Evolutionary conservation across 2,113 vertebrate species (phyloP).

Genomic region (Urocynchramus pylzowi): DNA sequence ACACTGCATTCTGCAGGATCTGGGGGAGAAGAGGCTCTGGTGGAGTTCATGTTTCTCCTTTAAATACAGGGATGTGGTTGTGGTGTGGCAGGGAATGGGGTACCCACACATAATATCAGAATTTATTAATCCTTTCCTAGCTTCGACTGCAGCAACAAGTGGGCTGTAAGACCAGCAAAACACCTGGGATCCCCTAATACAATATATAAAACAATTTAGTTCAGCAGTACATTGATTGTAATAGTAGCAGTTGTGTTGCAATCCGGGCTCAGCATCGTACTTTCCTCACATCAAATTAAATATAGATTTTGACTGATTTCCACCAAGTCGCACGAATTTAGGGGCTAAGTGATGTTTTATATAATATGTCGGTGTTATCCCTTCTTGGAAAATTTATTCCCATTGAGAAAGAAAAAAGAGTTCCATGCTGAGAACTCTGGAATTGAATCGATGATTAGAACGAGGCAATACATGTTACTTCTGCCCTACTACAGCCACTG

Average conservation of each 20-base stretch:
- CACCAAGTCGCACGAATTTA: neutral
- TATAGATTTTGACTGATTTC: slow-evolving; percentile 24
- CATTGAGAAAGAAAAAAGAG: neutral
- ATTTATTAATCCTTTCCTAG: neutral
- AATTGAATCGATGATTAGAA: slow-evolving; percentile 20
- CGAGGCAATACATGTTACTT: neutral
- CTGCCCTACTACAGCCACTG: slow-evolving; percentile 7
- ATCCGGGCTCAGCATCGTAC: neutral
- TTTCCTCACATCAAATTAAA: neutral
- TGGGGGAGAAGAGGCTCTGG: neutral
- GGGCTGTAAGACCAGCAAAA: neutral
- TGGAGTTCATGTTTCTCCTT: neutral
- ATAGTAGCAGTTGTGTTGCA: neutral
- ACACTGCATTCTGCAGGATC: neutral
- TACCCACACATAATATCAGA: accelerated
- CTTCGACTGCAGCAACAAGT: neutral
- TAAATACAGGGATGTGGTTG: neutral
- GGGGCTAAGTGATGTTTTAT: neutral
- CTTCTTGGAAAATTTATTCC: slow-evolving; percentile 32
- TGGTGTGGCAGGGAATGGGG: neutral
- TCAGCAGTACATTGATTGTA: neutral
- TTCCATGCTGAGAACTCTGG: slow-evolving; percentile 24
- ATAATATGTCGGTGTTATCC: slow-evolving; percentile 6
- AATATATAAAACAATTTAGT: neutral
- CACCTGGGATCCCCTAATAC: neutral